A percentile compares a stretch with the other conserved stretches of the same genome.
phyloP scores from a whole-genome alignment of 2,888 invertebrate species.

The Eupithecia centaureata region DNA sequence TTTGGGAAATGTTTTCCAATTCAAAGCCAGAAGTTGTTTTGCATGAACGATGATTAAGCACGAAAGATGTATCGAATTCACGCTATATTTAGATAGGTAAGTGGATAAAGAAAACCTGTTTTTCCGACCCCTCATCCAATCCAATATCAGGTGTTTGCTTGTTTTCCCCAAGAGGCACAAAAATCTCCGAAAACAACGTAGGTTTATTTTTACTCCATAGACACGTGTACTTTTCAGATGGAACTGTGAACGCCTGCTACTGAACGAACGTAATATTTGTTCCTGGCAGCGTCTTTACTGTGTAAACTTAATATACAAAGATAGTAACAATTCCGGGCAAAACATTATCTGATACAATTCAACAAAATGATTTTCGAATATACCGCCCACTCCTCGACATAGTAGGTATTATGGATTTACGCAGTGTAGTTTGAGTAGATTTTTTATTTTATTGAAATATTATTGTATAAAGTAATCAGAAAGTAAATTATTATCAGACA shows the following conservation, averaged over 20 bases:
- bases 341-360: neutral
- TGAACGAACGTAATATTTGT: no score
- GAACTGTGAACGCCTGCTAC: neutral
- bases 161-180: neutral
- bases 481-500: neutral
- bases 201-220: neutral
- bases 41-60: neutral
- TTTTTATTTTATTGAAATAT: no score
- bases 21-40: neutral
- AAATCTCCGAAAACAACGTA: neutral
- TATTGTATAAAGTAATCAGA: neutral
- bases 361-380: neutral
- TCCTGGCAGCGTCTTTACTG: neutral
- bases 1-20: neutral
- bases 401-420: no score
- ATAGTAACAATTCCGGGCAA: neutral
- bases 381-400: no score
- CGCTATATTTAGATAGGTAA: neutral
- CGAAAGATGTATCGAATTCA: neutral
- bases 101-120: neutral
- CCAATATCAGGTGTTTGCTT: slow-evolving; percentile 1
- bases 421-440: no score
- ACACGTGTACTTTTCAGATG: neutral
- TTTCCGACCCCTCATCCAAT: neutral
- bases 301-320: neutral